These are phyloP conservation scores for Synodontis membranacea DNA, from an alignment of 2,113 vertebrate species.

Conservation along the genomic window DNA sequence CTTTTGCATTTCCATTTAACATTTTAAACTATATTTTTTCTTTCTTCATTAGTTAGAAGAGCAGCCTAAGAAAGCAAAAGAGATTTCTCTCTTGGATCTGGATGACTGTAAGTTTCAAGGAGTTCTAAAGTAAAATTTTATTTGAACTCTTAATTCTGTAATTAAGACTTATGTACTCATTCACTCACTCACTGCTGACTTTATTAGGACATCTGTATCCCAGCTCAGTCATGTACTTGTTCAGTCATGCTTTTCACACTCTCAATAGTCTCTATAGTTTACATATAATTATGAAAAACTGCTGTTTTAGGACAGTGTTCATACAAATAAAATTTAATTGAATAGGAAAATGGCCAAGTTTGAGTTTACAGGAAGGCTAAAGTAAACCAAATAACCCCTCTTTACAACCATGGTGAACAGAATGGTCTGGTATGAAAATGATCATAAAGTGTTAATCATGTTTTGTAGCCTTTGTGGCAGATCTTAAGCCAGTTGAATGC, in stretches of 20 bases:
- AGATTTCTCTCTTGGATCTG: slow-evolving; percentile 86
- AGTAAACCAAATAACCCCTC: too few species aligned
- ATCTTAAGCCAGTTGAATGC: too few species aligned
- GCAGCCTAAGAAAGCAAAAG: slow-evolving; percentile 66
- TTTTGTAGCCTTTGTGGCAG: too few species aligned
- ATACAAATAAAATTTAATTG: too few species aligned
- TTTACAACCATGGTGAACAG: too few species aligned
- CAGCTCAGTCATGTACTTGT: not conserved
- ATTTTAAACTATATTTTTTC: not conserved
- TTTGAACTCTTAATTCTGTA: not conserved
- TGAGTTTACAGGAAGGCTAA: too few species aligned
- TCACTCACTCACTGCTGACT: not conserved
- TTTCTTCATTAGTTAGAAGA: slow-evolving; percentile 74
- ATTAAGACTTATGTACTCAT: not conserved
- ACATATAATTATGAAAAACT: too few species aligned
- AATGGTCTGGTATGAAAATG: too few species aligned
- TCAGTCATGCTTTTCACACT: not conserved
- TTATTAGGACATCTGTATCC: not conserved
- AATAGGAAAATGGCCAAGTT: too few species aligned
- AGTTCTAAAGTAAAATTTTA: not conserved
- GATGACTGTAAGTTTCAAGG: slow-evolving; percentile 87
- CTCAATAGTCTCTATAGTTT: too few species aligned
- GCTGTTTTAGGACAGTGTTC: too few species aligned
- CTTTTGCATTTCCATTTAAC: not conserved
- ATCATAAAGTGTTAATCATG: too few species aligned